Evolutionary conservation across 2,113 vertebrate species (phyloP), one percentile per base, ranked within the genome.

Genomic region (Tympanuchus pallidicinctus): DNA sequence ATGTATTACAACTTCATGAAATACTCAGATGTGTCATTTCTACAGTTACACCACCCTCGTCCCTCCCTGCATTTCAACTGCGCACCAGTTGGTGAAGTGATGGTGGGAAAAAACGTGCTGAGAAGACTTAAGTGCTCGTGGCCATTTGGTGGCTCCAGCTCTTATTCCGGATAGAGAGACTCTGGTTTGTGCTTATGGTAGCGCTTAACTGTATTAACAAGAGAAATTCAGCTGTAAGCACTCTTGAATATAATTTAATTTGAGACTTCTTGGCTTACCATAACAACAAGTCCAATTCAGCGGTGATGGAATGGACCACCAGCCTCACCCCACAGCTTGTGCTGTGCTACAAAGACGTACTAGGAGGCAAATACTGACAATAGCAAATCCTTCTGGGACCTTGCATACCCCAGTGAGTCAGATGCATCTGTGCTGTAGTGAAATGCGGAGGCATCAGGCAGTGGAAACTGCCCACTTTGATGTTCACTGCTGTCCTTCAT

Each of bases 61-160:
- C 81, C 54, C 71, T 94, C 72, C 50, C 69, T 42, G 17, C 56
- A 32, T 34, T n/a, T 83, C 42, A 91, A 15, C 28, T 40, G 42
- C 36, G 42, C 36, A 45, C 22, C 32, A 52, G 4, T 10, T 38
- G 38, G 38, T 38, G 38, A 38, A 38, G 17, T 10, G 56, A 47
- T 1, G 3, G 22, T 64, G 82, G 47, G 45, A 91, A 83, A 48
- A 0, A 0, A 22, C 50, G 64, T 65, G 5, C 20, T 47, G 47
- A 69, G 73, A 78, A 43, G 22, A n/a, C 22, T 9, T 60, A n/a
- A 28, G 14, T 28, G 56, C 34, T 86, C 67, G 67, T 42, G 75
- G 59, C 5, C 8, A 5, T 7, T 13, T 32, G 45, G 45, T 13
- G 45, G 32, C 42, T 86, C 50, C 42, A 52, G 60, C 19, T 3